Conservation (phyloP, 1,140 invertebrate genomes). For the Lucilia sericata region DNA sequence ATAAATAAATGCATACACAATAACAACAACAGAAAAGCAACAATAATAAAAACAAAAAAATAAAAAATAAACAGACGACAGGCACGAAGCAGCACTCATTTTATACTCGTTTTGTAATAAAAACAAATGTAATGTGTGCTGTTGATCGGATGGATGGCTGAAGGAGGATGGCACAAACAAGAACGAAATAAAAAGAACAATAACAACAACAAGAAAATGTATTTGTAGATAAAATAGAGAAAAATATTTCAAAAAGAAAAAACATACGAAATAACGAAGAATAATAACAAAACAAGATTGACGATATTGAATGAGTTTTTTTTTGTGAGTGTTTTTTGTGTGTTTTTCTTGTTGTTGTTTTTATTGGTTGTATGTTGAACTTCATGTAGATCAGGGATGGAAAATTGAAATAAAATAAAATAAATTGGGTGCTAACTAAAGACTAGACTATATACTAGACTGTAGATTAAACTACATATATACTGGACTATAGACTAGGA, state of each 20-base stretch:
- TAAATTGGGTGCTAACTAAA: too few species aligned
- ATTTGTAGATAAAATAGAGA: neutral
- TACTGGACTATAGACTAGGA: too few species aligned
- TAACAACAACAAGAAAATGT: neutral
- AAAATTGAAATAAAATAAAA: too few species aligned
- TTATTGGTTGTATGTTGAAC: neutral
- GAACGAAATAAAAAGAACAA: neutral
- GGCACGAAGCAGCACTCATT: neutral
- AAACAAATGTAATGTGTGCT: neutral
- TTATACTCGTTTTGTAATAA: neutral
- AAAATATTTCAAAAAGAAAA: neutral
- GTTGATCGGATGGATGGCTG: neutral
- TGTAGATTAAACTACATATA: too few species aligned
- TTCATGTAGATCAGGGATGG: neutral
- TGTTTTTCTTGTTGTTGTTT: neutral
- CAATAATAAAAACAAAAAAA: neutral
- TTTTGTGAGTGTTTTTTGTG: neutral
- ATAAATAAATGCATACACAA: too few species aligned
- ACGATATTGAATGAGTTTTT: neutral
- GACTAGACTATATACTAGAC: too few species aligned
- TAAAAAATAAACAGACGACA: neutral
- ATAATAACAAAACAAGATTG: constrained; percentile 11
- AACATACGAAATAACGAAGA: neutral
- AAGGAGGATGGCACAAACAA: constrained; percentile 1
- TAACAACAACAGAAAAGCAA: neutral